Conservation (phyloP, 2,888 invertebrate species). For the Ornithoptera alexandrae region DNA sequence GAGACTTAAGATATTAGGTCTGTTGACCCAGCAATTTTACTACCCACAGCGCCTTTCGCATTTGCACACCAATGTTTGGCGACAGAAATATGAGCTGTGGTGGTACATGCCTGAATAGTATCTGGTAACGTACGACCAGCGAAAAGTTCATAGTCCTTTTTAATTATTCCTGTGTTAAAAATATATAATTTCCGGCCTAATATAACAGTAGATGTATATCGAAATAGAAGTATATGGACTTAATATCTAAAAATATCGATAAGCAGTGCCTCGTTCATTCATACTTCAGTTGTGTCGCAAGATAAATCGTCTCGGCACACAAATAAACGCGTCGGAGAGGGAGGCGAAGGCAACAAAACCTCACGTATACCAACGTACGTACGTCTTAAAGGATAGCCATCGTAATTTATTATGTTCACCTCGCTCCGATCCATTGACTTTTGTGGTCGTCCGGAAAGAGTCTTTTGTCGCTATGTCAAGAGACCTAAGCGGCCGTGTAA, state of each 20-base stretch:
- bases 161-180: too few species aligned
- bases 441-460: conserved; percentile 65
- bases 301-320: conserved; percentile 74
- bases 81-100: too few species aligned
- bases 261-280: conserved; percentile 70
- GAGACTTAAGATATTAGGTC: too few species aligned
- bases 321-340: conserved; percentile 65
- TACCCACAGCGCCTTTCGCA: too few species aligned
- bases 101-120: too few species aligned
- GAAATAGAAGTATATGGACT: conserved; percentile 20
- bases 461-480: conserved; percentile 72
- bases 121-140: too few species aligned
- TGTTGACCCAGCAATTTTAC: too few species aligned
- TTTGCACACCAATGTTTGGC: too few species aligned
- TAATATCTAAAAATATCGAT: conserved; percentile 51
- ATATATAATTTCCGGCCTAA: too few species aligned
- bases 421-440: conserved; percentile 73
- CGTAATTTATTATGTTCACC: conserved; percentile 76
- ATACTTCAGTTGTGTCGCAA: conserved; percentile 68
- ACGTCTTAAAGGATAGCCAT: conserved; percentile 61
- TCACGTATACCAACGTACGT: conserved; percentile 51
- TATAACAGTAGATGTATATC: too few species aligned
- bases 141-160: too few species aligned
- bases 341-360: conserved; percentile 63
- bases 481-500: conserved; percentile 76